Base-by-base conservation (phyloP, 2,888 invertebrate genomes). In the Palloptera scutellata region DNA sequence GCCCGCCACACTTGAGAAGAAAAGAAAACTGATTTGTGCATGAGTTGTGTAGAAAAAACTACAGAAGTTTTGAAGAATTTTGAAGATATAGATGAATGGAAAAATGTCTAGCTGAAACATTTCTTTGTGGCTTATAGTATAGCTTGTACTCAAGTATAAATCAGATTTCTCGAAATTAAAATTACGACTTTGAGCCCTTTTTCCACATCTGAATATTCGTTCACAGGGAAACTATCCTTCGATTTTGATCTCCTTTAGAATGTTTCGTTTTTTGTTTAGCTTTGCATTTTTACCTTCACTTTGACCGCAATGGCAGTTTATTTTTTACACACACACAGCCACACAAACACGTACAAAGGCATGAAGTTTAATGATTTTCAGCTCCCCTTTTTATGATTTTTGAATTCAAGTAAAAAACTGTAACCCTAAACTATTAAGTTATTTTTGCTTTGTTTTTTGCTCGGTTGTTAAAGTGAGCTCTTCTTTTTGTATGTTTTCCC, bases 301-400 rank as follows among this genome's bases (percentile, higher is more conserved):
- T 42, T 57, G 51, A 66, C 66, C 66, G 61, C 66, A 66, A 54
- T 11, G 61, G 57, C 55, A 17, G 55, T 48, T 5, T 11, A 48
- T 5, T 10, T 30, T n/a, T 4, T n/a, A 54, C 54, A 17, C 1
- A 17, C 11, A 12, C 17, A 17, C 20, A 54, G 1, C n/a, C n/a
- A 20, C 54, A 54, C 15, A n/a, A 6, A 15, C 54, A 54, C n/a
- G 13, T n/a, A 54, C 54, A 54, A 17, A n/a, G 12, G 1, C 54
- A 54, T 13, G 17, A 17, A 54, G 12, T 8, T 54, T 54, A 15
- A 8, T 54, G 17, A 17, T 8, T 54, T 54, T 54, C 19, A 54
- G 20, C 20, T 54, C 17, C 54, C 12, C 17, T 54, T n/a, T 54
- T 54, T 54, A 5, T 8, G 48, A 13, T 48, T 48, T 48, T 48